Evolutionary conservation across 2,113 vertebrate genomes (phyloP).

Genomic region (Barbus barbus): DNA sequence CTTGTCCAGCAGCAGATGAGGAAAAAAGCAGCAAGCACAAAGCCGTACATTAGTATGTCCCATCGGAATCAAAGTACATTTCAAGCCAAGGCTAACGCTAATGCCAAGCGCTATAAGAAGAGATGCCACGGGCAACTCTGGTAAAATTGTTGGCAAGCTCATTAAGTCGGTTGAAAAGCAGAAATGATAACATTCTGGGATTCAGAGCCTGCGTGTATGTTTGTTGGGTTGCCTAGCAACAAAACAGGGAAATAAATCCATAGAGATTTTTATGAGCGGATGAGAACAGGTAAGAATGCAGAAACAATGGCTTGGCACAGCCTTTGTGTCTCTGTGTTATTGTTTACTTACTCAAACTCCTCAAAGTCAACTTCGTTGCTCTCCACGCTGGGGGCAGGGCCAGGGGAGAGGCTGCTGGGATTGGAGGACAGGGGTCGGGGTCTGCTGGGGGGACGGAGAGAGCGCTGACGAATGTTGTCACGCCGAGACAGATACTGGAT

Average conservation of each 20-base stretch:
- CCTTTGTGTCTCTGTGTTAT: not conserved
- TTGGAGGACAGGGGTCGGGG: constrained; percentile 80
- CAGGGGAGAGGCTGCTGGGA: constrained; percentile 80
- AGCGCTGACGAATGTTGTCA: constrained; percentile 94
- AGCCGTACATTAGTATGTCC: not conserved
- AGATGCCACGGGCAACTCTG: constrained; percentile 2
- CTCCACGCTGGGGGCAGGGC: constrained; percentile 81
- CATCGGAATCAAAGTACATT: constrained; percentile 4
- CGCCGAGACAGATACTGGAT: constrained; percentile 96
- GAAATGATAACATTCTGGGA: constrained; percentile 1
- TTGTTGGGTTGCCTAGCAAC: constrained; percentile 30
- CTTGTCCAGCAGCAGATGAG: not conserved
- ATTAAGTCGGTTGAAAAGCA: not conserved
- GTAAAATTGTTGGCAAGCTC: constrained; percentile 32
- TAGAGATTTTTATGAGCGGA: not conserved
- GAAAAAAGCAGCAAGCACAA: not conserved
- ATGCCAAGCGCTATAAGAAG: constrained; percentile 3
- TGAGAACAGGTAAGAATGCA: not conserved
- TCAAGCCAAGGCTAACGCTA: constrained; percentile 1
- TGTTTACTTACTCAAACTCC: constrained; percentile 89
- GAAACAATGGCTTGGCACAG: not conserved
- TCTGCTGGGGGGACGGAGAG: constrained; percentile 85
- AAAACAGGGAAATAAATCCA: constrained; percentile 15
- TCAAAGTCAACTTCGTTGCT: constrained; percentile 92
- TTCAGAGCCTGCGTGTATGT: constrained; percentile 1